Evolutionary conservation across 2,797 vertebrate genomes (phyloP).

Genomic region (Chaenodraco wilsoni): DNA sequence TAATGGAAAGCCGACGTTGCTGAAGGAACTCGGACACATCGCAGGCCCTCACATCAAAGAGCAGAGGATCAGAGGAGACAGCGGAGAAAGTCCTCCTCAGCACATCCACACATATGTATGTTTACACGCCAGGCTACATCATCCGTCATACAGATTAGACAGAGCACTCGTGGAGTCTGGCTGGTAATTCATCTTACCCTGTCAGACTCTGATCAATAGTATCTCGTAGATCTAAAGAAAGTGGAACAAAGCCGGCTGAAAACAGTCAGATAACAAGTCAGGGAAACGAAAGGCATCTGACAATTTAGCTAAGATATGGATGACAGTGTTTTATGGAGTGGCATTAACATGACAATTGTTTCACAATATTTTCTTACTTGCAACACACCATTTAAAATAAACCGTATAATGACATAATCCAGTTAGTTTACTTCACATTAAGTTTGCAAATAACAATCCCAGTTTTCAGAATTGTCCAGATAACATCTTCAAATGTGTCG

Average conservation of each 20-base stretch:
- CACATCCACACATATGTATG: conserved; percentile 39
- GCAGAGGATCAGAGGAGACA: conserved; percentile 47
- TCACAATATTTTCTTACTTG: background rate
- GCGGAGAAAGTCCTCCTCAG: conserved; percentile 33
- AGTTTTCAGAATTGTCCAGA: too few relatives aligned
- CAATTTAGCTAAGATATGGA: background rate
- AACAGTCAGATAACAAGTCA: conserved; percentile 32
- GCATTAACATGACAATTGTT: conserved; percentile 4
- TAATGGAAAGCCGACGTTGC: conserved; percentile 30
- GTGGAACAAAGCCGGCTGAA: conserved; percentile 31
- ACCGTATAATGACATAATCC: too few relatives aligned
- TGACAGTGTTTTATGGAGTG: conserved; percentile 8
- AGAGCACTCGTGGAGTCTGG: conserved; percentile 12
- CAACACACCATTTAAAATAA: too few relatives aligned
- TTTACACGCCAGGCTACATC: conserved; percentile 27
- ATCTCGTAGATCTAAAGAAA: conserved; percentile 55
- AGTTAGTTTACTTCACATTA: background rate
- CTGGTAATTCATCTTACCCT: conserved; percentile 47
- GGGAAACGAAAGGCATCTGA: background rate
- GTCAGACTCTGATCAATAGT: conserved; percentile 41
- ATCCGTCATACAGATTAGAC: conserved; percentile 31
- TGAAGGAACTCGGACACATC: conserved; percentile 46
- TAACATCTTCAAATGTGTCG: too few relatives aligned
- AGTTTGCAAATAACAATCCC: background rate
- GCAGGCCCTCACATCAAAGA: conserved; percentile 74